These are phyloP conservation scores for Leucopternis melanops DNA, from an alignment of 2,113 vertebrate species.

Conservation along the genomic window DNA sequence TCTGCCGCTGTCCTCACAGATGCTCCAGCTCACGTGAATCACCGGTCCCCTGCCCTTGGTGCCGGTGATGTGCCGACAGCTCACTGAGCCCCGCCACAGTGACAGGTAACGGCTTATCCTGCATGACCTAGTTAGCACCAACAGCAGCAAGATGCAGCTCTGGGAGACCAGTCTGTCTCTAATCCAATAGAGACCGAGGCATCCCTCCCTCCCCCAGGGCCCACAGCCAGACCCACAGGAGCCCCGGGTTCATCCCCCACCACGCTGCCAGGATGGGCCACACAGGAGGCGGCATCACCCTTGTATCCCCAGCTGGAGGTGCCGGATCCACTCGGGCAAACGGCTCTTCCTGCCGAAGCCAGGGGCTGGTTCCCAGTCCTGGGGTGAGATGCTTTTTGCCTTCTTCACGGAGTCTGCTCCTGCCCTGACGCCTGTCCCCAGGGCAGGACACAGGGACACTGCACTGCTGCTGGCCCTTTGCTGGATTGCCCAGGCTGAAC, in stretches of 20 bases:
- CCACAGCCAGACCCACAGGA: fast-evolving
- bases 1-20: fast-evolving
- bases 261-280: fast-evolving
- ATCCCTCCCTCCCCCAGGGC: fast-evolving
- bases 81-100: not conserved
- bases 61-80: fast-evolving
- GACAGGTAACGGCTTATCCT: not conserved
- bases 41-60: fast-evolving
- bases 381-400: not conserved
- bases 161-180: not conserved
- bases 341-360: fast-evolving
- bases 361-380: not conserved
- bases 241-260: fast-evolving
- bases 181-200: fast-evolving
- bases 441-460: too few relatives aligned
- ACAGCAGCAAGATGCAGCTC: not conserved
- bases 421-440: not conserved
- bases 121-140: not conserved
- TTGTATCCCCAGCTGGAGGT: not conserved
- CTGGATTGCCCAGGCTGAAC: too few relatives aligned
- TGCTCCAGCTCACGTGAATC: fast-evolving
- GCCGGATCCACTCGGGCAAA: not conserved
- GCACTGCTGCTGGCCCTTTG: not conserved
- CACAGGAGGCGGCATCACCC: fast-evolving
- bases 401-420: not conserved